These are phyloP conservation scores for Cyprinodon variegatus DNA, from an alignment of 2,113 vertebrate genomes.

Conservation along the genomic window DNA sequence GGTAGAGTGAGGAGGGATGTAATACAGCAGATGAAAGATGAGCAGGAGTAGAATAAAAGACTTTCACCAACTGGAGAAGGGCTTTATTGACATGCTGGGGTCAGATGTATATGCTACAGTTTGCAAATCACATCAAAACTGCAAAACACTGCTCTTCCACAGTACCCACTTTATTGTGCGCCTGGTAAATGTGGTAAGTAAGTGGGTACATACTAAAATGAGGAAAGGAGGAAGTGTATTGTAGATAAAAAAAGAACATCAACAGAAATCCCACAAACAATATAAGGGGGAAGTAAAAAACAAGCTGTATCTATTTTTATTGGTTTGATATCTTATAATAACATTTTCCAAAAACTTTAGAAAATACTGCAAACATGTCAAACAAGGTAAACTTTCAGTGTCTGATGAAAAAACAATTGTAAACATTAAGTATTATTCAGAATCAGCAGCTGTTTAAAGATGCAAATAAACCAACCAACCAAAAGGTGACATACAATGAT, in stretches of 20 bases:
- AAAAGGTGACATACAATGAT: neutral
- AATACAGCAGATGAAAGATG: constrained; percentile 65
- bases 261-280: neutral
- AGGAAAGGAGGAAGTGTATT: constrained; percentile 6
- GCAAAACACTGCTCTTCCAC: constrained; percentile 51
- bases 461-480: neutral
- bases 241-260: constrained; percentile 10
- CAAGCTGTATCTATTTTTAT: neutral
- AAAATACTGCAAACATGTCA: constrained; percentile 1
- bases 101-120: constrained; percentile 61
- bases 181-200: constrained; percentile 49
- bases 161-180: constrained; percentile 50
- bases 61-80: constrained; percentile 62
- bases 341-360: constrained; percentile 8
- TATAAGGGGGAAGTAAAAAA: neutral
- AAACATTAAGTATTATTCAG: neutral
- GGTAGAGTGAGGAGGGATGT: constrained; percentile 62
- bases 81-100: constrained; percentile 68
- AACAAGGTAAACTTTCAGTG: neutral
- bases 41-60: constrained; percentile 55
- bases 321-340: neutral
- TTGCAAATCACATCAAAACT: constrained; percentile 68
- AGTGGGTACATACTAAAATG: constrained; percentile 49
- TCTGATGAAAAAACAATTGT: neutral
- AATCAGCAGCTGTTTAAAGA: neutral